Evolutionary conservation across 2,797 vertebrate genomes (phyloP).

Genomic region (Valencia hispanica): DNA sequence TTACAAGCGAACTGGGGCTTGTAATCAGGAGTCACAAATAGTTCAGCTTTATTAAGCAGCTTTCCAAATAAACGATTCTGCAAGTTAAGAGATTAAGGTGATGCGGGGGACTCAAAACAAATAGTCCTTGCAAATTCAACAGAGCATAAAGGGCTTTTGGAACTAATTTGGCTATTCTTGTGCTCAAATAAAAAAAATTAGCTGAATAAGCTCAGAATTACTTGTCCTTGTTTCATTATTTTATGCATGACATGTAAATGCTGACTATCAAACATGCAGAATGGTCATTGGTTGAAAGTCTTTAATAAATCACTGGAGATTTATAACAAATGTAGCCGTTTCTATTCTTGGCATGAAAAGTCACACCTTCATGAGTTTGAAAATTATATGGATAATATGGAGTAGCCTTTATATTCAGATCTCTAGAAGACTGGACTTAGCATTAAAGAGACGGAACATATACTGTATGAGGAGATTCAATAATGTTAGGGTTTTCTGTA

Average conservation of each 20-base stretch:
- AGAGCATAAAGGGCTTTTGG: conserved; percentile 23
- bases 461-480: background rate
- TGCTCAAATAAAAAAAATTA: background rate
- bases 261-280: conserved; percentile 35
- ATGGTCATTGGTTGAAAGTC: conserved; percentile 19
- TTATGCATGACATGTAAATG: background rate
- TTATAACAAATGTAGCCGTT: conserved; percentile 9
- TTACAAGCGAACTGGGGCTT: conserved; percentile 26
- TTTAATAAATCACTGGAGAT: conserved; percentile 21
- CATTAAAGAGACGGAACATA: background rate
- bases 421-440: conserved; percentile 3
- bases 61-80: conserved; percentile 36
- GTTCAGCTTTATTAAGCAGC: conserved; percentile 39
- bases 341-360: background rate
- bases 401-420: conserved; percentile 5
- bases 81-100: conserved; percentile 9
- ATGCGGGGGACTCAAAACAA: conserved; percentile 21
- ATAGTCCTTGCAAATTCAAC: conserved; percentile 14
- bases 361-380: conserved; percentile 15
- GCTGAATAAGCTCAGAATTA: conserved; percentile 21
- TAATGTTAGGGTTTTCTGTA: background rate
- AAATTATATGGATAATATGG: conserved; percentile 17
- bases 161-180: conserved; percentile 11
- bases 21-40: conserved; percentile 40
- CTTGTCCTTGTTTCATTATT: conserved; percentile 28